phyloP scores from a whole-genome alignment of 2,797 vertebrate species.

The Masticophis lateralis region DNA sequence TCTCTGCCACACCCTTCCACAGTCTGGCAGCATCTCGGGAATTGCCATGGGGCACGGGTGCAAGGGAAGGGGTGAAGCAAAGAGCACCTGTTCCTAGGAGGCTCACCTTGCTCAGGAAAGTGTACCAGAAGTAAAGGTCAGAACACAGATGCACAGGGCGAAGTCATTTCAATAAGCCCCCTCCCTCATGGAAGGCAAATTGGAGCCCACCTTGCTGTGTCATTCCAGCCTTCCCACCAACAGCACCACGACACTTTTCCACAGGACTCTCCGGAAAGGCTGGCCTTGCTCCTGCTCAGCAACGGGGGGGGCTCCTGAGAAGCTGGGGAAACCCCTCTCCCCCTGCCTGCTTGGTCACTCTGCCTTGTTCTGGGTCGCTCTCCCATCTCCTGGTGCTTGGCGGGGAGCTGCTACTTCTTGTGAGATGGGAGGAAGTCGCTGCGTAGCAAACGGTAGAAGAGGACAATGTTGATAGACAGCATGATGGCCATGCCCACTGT shows the following conservation, averaged over 20 bases:
- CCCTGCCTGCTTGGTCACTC: background rate
- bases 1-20: background rate
- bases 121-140: background rate
- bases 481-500: constrained; percentile 85
- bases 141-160: no score
- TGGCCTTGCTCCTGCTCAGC: background rate
- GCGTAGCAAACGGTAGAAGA: constrained; percentile 83
- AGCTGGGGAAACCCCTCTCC: background rate
- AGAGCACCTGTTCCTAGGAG: background rate
- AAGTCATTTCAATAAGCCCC: background rate
- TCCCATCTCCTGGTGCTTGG: constrained; percentile 18
- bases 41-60: background rate
- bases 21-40: background rate
- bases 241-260: background rate
- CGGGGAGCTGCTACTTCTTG: constrained; percentile 68
- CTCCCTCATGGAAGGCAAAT: background rate
- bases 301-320: background rate
- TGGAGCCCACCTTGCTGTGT: background rate
- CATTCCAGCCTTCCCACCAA: background rate
- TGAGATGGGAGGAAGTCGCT: constrained; percentile 76
- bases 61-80: background rate
- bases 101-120: background rate
- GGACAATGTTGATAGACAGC: constrained; percentile 82
- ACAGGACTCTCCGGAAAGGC: background rate
- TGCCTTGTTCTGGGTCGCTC: rapidly evolving